phyloP scores from a whole-genome alignment of 1,140 invertebrate genomes.

The Anthonomus grandis region DNA sequence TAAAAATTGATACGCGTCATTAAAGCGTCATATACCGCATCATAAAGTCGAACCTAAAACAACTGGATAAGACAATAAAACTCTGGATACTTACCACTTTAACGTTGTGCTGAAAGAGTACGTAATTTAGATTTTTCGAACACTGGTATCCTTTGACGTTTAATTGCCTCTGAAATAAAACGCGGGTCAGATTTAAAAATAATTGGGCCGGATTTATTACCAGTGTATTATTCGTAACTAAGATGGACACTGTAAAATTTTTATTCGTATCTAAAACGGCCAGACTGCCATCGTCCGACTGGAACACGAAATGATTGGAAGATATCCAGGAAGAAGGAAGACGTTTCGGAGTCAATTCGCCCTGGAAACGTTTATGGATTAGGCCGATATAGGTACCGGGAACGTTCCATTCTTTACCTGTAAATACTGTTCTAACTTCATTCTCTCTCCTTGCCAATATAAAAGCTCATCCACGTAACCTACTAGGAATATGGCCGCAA shows the following conservation, averaged over 20 bases:
- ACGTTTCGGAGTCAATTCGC: conserved; percentile 68
- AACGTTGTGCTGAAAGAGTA: conserved; percentile 81
- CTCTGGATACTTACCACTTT: conserved; percentile 76
- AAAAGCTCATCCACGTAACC: conserved; percentile 84
- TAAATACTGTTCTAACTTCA: conserved; percentile 77
- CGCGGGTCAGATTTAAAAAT: too few species aligned
- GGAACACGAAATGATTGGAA: conserved; percentile 75
- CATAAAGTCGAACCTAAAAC: too few species aligned
- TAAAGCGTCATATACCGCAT: too few species aligned
- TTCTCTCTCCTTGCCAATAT: conserved; percentile 78
- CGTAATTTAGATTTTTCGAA: conserved; percentile 74
- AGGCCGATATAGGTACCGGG: conserved; percentile 9
- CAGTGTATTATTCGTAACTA: conserved; percentile 81
- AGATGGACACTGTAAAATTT: conserved; percentile 65
- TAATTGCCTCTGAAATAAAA: conserved; percentile 68
- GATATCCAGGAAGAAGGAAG: conserved; percentile 75
- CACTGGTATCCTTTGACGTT: conserved; percentile 80
- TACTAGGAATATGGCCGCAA: conserved; percentile 79
- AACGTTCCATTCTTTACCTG: conserved; percentile 53
- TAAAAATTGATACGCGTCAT: too few species aligned
- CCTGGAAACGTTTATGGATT: conserved; percentile 50
- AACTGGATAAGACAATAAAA: too few species aligned
- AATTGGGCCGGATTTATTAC: too few species aligned
- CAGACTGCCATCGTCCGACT: conserved; percentile 77
- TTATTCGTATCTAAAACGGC: conserved; percentile 70